These are phyloP conservation scores for Ophioninae sp. DNA, from an alignment of 2,888 invertebrate species.

Conservation along the genomic window DNA sequence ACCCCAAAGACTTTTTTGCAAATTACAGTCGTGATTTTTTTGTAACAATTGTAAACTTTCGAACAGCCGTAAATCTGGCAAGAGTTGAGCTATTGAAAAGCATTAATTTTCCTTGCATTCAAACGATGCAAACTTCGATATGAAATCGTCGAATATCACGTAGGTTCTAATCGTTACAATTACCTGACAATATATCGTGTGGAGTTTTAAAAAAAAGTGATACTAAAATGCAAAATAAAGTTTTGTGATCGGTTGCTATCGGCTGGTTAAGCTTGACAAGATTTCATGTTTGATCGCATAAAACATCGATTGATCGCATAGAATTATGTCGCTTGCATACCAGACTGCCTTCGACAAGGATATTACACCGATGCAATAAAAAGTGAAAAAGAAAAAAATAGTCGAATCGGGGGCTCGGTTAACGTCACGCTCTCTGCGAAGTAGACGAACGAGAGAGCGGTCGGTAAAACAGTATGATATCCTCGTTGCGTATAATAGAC, in stretches of 20 bases:
- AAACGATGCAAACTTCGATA: too few relatives aligned
- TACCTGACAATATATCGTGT: neutral
- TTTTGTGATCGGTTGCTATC: neutral
- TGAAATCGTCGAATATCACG: too few relatives aligned
- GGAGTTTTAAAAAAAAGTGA: neutral
- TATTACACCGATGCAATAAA: neutral
- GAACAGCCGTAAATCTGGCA: too few relatives aligned
- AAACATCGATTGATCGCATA: too few relatives aligned
- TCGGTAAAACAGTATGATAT: neutral
- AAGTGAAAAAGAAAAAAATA: neutral
- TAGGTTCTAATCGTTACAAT: neutral
- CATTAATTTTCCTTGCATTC: too few relatives aligned
- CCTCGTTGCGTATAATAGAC: neutral
- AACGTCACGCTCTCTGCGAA: neutral
- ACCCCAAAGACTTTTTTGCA: too few relatives aligned
- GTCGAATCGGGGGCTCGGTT: neutral
- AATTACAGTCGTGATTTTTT: too few relatives aligned
- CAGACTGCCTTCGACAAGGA: conserved; percentile 5
- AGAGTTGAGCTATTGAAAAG: too few relatives aligned
- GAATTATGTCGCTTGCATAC: conserved; percentile 17
- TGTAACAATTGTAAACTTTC: too few relatives aligned
- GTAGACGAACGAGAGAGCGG: neutral
- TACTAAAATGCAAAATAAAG: neutral
- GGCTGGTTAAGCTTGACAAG: conserved; percentile 12
- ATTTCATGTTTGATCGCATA: neutral